Conservation (phyloP, 2,888 invertebrate species). For the Chloroclysta siterata region DNA sequence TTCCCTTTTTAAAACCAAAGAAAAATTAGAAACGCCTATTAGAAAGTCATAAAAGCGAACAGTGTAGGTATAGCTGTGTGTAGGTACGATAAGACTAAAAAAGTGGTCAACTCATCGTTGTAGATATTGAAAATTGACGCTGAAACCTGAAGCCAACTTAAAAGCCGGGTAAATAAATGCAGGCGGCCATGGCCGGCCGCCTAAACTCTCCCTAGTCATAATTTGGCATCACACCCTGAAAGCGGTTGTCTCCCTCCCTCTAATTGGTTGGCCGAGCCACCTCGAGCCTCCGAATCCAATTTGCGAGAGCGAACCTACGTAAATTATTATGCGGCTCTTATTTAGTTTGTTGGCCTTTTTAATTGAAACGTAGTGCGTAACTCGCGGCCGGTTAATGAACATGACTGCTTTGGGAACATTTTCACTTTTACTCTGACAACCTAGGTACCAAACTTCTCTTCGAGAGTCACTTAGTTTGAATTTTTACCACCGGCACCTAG, state of each 20-base stretch:
- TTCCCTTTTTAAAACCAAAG: too few relatives aligned
- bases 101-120: constrained; percentile 1
- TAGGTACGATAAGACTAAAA: too few relatives aligned
- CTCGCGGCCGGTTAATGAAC: constrained; percentile 61
- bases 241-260: constrained; percentile 60
- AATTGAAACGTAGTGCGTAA: constrained; percentile 78
- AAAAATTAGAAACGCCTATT: too few relatives aligned
- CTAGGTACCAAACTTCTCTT: neutral
- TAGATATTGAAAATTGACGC: constrained; percentile 9
- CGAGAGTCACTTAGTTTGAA: neutral
- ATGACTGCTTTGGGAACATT: constrained; percentile 51
- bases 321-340: constrained; percentile 75
- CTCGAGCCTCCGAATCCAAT: constrained; percentile 75
- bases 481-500: too few relatives aligned
- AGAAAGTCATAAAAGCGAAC: too few relatives aligned
- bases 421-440: constrained; percentile 34
- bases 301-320: constrained; percentile 62
- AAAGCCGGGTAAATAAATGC: neutral
- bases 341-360: constrained; percentile 72
- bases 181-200: constrained; percentile 10
- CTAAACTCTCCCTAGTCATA: constrained; percentile 39
- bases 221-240: constrained; percentile 34
- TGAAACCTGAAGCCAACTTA: neutral
- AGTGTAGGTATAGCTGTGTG: too few relatives aligned
- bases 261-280: constrained; percentile 73